Percentiles rank a stretch among this genome's conserved stretches.
Evolutionary conservation across 2,888 invertebrate species (phyloP).

Genomic region (Chrysomela aeneicollis): DNA sequence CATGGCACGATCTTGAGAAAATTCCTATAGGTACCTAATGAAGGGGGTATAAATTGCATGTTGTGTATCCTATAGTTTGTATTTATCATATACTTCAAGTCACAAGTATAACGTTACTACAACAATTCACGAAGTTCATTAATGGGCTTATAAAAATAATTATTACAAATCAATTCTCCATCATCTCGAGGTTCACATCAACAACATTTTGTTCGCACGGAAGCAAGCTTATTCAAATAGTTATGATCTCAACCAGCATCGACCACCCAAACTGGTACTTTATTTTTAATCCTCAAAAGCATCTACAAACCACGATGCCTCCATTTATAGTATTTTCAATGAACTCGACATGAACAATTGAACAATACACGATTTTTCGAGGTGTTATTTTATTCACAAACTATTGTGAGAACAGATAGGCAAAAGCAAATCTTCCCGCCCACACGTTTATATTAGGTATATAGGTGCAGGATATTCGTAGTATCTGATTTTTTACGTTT

Average conservation of each 20-base stretch:
- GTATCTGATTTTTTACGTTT: background rate
- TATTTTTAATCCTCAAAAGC: slow-evolving; percentile 3
- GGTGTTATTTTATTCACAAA: background rate
- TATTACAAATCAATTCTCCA: background rate
- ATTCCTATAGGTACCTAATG: too few species aligned
- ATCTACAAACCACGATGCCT: slow-evolving; percentile 9
- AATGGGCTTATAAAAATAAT: background rate
- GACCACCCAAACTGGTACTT: slow-evolving; percentile 1
- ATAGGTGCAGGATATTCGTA: too few species aligned
- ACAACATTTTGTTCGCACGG: background rate
- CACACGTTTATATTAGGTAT: background rate
- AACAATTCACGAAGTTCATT: too few species aligned
- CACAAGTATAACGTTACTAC: too few species aligned
- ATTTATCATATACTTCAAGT: too few species aligned
- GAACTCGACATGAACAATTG: background rate
- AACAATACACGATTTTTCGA: background rate
- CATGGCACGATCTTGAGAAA: too few species aligned
- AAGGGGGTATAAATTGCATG: too few species aligned
- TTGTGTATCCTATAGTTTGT: too few species aligned
- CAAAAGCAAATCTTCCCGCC: background rate
- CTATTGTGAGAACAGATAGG: slow-evolving; percentile 3
- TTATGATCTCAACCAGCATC: slow-evolving; percentile 1
- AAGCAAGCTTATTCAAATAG: background rate
- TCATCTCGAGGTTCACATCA: background rate
- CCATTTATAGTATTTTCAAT: slow-evolving; percentile 9